These are phyloP conservation scores for Gymnosoma rotundatum DNA, from an alignment of 2,888 invertebrate species.

Conservation along the genomic window DNA sequence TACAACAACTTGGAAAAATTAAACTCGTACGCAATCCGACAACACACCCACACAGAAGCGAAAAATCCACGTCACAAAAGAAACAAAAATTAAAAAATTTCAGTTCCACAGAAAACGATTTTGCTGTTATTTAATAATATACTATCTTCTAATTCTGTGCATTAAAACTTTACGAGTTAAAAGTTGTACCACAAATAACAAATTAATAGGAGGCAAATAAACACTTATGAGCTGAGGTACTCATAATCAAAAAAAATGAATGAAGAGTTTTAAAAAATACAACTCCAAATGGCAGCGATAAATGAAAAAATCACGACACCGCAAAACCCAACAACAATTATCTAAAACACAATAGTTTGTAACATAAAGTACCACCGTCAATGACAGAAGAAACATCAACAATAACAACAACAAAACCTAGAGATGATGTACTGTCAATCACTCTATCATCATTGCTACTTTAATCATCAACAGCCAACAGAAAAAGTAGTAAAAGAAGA, in stretches of 20 bases:
- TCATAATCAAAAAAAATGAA: slow-evolving; percentile 26
- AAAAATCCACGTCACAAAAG: slow-evolving; percentile 21
- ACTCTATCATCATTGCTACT: slow-evolving; percentile 64
- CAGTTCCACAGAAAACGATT: background rate
- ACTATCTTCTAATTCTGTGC: slow-evolving; percentile 40
- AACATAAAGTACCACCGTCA: slow-evolving; percentile 22
- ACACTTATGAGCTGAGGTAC: background rate
- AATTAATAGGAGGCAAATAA: slow-evolving; percentile 29
- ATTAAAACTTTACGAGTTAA: slow-evolving; percentile 53
- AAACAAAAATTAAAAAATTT: slow-evolving; percentile 22
- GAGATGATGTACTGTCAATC: slow-evolving; percentile 70
- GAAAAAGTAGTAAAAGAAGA: slow-evolving; percentile 19
- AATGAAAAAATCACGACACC: background rate
- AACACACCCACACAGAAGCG: slow-evolving; percentile 70
- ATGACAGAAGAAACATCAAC: slow-evolving; percentile 67
- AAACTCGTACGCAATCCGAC: slow-evolving; percentile 58
- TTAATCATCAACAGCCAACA: slow-evolving; percentile 34
- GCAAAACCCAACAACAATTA: slow-evolving; percentile 19
- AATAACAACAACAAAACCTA: slow-evolving; percentile 74
- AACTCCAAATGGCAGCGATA: slow-evolving; percentile 54
- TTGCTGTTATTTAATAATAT: slow-evolving; percentile 7
- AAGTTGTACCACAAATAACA: slow-evolving; percentile 53
- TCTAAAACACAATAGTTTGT: slow-evolving; percentile 46
- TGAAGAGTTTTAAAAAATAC: slow-evolving; percentile 61
- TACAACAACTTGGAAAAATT: slow-evolving; percentile 37